Base-by-base conservation (phyloP, 2,888 invertebrate genomes). In the Anodontia alba region DNA sequence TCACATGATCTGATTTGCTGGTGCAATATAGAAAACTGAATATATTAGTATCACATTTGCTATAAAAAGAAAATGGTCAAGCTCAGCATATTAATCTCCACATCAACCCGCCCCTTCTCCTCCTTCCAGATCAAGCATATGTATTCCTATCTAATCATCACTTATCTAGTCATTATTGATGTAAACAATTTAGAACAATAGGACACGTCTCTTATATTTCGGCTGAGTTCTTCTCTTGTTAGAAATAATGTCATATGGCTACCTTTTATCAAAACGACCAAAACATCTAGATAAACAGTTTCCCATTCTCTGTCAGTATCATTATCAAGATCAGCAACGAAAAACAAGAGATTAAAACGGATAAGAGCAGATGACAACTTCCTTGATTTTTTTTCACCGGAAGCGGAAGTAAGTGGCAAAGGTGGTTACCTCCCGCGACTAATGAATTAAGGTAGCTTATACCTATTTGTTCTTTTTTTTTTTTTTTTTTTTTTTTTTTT, bases 311-410 rank as follows among this genome's bases (percentile, higher is more conserved):
- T 29, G 57, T 54, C 31, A 43, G 29, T 43, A n/a, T 70, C 42
- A 72, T 71, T 31, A 31, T 33, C 42, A 29, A 71, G 26, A 70
- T 33, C 31, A 66, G 29, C n/a, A 36, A 67, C n/a, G 33, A 68
- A 49, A n/a, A 75, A 33, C 31, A n/a, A 29, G 1, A 62, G 33
- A 33, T 62, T 3, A 62, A 62, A 31, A 3, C 7, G 15, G 31
- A 33, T 33, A 12, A 15, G 51, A 84, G 84, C 84, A 84, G 84
- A 84, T 79, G 81, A 84, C 81, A 81, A 62, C 84, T 84, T 84
- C 80, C 80, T 80, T 54, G 68, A 68, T 31, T 66, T 36, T n/a
- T n/a, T 73, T 54, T 31, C 43, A 38, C 69, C 42, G 69, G 69
- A 69, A 78, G 66, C 73, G 78, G 78, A 78, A 73, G 73, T 73